Percentiles rank a stretch among this genome's conserved stretches.
phyloP scores from a whole-genome alignment of 2,797 vertebrate species.

The Hirundo rustica region DNA sequence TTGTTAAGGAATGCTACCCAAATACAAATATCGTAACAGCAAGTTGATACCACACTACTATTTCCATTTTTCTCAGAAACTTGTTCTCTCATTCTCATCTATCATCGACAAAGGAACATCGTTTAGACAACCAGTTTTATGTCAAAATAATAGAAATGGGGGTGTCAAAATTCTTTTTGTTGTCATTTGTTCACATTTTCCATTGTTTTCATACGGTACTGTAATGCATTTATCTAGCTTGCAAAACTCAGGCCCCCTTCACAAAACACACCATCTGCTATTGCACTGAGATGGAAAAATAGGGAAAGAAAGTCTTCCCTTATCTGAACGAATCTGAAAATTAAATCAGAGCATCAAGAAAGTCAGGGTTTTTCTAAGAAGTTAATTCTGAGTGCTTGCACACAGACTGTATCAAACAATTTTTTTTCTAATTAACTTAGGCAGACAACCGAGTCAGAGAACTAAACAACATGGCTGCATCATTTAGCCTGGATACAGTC shows the following conservation, averaged over 20 bases:
- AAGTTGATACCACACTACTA: neutral
- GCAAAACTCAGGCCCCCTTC: neutral
- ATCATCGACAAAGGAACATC: neutral
- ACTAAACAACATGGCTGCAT: conserved; percentile 50
- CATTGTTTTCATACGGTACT: neutral
- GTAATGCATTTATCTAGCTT: neutral
- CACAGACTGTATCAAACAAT: neutral
- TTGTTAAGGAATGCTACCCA: neutral
- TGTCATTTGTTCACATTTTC: neutral
- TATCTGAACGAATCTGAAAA: neutral
- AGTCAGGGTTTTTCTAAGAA: neutral
- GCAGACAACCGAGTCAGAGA: neutral
- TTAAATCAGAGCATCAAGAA: neutral
- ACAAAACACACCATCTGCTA: neutral
- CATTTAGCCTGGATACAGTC: neutral
- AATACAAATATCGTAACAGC: neutral
- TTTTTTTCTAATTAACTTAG: neutral
- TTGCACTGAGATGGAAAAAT: neutral
- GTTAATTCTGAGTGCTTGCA: neutral
- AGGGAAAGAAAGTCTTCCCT: neutral
- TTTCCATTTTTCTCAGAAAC: neutral
- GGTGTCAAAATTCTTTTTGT: neutral
- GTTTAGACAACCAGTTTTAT: neutral
- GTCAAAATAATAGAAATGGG: neutral
- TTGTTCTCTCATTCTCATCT: neutral